A percentile compares a stretch with the other conserved stretches of the same genome.
Conservation (phyloP, 2,888 invertebrate species). For the Yponomeuta evonymella region DNA sequence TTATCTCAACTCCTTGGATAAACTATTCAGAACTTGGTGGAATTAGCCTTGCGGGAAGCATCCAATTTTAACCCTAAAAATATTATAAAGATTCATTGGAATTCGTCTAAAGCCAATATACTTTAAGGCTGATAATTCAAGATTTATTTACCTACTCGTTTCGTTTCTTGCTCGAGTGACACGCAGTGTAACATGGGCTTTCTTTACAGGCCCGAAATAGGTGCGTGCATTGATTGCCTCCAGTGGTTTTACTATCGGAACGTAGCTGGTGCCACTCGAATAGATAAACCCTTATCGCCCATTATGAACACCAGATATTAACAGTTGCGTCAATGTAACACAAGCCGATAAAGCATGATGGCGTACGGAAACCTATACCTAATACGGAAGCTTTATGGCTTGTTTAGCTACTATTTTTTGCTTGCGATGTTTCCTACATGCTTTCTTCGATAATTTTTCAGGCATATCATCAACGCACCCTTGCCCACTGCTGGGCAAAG, state of each 20-base stretch:
- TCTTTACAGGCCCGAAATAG: too few relatives aligned
- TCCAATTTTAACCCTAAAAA: not conserved
- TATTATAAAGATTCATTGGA: too few relatives aligned
- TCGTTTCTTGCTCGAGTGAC: too few relatives aligned
- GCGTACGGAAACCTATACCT: not conserved
- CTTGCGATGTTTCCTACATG: not conserved
- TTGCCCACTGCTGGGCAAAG: too few relatives aligned
- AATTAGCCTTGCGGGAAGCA: not conserved
- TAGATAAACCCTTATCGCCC: conserved; percentile 4
- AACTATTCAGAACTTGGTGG: not conserved
- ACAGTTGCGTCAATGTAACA: conserved; percentile 11
- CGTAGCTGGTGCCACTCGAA: not conserved
- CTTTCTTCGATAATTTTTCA: too few relatives aligned
- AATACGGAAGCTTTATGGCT: not conserved
- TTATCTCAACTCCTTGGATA: not conserved
- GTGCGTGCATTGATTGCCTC: not conserved
- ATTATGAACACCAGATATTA: conserved; percentile 3
- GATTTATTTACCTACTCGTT: too few relatives aligned
- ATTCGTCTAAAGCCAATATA: too few relatives aligned
- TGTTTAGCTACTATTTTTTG: not conserved
- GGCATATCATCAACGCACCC: too few relatives aligned
- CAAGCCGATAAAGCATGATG: not conserved
- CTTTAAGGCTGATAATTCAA: too few relatives aligned
- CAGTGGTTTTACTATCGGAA: conserved; percentile 11
- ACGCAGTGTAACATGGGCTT: too few relatives aligned